These are phyloP conservation scores for Elegia similella DNA, from an alignment of 2,888 invertebrate genomes.

Conservation along the genomic window DNA sequence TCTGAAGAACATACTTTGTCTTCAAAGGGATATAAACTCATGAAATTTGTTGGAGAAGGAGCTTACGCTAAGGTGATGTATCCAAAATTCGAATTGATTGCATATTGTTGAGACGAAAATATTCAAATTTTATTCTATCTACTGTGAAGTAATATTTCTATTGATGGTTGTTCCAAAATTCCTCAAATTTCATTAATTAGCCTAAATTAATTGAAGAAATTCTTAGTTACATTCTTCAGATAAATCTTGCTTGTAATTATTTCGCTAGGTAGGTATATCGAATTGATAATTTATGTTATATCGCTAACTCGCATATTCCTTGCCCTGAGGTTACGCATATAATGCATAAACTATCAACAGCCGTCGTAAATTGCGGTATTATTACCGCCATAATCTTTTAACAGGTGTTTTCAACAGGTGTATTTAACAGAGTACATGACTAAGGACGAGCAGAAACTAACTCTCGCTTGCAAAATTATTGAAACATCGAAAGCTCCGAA, in stretches of 20 bases:
- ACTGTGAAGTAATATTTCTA: too few species aligned
- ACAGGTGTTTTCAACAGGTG: slow-evolving; percentile 45
- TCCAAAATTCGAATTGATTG: slow-evolving; percentile 41
- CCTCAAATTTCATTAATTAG: too few species aligned
- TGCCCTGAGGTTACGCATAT: too few species aligned
- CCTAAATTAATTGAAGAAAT: too few species aligned
- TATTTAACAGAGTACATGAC: slow-evolving; percentile 61
- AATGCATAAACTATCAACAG: not conserved
- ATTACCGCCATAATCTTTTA: not conserved
- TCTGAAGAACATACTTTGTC: slow-evolving; percentile 74
- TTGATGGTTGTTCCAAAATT: too few species aligned
- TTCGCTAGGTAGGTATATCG: too few species aligned
- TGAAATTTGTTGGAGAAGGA: slow-evolving; percentile 87
- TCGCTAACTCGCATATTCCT: too few species aligned
- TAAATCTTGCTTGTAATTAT: too few species aligned
- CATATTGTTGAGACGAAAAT: not conserved
- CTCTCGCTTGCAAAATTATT: slow-evolving; percentile 88
- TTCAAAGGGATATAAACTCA: slow-evolving; percentile 82
- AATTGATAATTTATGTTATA: too few species aligned
- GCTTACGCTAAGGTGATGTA: slow-evolving; percentile 86
- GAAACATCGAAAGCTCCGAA: slow-evolving; percentile 87
- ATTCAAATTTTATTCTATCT: too few species aligned
- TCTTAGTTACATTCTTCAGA: too few species aligned
- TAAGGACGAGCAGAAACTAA: slow-evolving; percentile 53
- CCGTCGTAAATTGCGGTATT: not conserved